A percentile compares a stretch with the other conserved stretches of the same genome.
Conservation (phyloP, 2,797 vertebrate genomes). For the Eidolon dupreanum region DNA sequence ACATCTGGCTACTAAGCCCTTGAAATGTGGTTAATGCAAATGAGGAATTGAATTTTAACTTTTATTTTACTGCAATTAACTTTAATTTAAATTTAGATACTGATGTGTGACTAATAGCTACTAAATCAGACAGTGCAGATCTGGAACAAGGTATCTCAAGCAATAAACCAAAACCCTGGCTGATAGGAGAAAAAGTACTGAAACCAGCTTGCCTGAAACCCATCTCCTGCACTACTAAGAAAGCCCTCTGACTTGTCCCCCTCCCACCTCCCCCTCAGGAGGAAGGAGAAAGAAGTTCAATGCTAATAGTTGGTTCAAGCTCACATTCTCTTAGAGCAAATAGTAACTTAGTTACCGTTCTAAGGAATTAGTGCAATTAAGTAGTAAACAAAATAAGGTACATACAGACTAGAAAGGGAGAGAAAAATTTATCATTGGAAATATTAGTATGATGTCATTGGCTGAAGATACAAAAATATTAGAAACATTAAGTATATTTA, state of each 20-base stretch:
- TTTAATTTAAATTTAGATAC: not conserved
- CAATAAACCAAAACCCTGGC: not conserved
- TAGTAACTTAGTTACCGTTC: not conserved
- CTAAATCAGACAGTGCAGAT: not conserved
- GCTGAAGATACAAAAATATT: not conserved
- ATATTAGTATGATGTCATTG: fast-evolving
- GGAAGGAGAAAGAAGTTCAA: not conserved
- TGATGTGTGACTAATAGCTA: not conserved
- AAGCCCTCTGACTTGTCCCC: not conserved
- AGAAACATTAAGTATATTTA: not conserved
- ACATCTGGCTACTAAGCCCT: not conserved
- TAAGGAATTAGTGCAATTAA: not conserved
- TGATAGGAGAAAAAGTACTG: not conserved
- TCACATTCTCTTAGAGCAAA: not conserved
- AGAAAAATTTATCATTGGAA: not conserved
- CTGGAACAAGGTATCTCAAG: not conserved
- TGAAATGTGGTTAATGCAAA: not conserved
- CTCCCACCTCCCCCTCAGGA: fast-evolving
- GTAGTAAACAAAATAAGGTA: not conserved
- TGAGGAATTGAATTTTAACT: not conserved
- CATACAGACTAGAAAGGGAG: not conserved
- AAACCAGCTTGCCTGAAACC: fast-evolving
- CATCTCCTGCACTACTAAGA: fast-evolving
- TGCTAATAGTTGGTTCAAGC: not conserved
- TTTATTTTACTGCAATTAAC: not conserved